Evolutionary conservation across 2,888 invertebrate species (phyloP).

Genomic region (Lysandra coridon): DNA sequence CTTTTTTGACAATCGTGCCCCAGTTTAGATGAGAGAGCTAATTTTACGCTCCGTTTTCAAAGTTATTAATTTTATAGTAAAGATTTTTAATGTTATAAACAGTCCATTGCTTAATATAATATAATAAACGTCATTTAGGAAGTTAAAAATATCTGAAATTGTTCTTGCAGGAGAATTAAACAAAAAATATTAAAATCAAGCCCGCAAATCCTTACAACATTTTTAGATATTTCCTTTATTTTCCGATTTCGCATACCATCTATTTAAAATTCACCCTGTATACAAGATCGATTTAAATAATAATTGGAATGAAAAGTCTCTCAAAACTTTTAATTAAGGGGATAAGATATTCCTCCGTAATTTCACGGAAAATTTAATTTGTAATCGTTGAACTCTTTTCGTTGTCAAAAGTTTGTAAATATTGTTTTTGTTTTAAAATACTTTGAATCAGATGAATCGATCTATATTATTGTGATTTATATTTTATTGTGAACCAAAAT

Average conservation of each 20-base stretch:
- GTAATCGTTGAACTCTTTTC: not conserved
- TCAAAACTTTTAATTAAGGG: not conserved
- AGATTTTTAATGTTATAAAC: too few species aligned
- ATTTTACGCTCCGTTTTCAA: not conserved
- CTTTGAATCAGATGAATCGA: not conserved
- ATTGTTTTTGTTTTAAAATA: not conserved
- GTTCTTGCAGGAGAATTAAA: too few species aligned
- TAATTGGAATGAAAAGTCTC: not conserved
- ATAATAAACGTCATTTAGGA: too few species aligned
- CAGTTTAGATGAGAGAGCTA: not conserved
- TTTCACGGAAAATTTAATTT: not conserved
- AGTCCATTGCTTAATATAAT: too few species aligned
- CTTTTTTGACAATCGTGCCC: conserved; percentile 34
- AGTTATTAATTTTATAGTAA: not conserved
- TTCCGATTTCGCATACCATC: too few species aligned
- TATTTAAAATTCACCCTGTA: not conserved
- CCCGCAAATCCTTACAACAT: too few species aligned
- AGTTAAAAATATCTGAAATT: too few species aligned
- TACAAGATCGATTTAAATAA: not conserved
- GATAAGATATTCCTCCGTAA: not conserved
- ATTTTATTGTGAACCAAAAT: not conserved
- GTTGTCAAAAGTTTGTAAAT: not conserved
- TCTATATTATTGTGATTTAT: not conserved
- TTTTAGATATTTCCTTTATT: too few species aligned
- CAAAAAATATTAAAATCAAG: too few species aligned